These are phyloP conservation scores for Psix sp. DNA, from an alignment of 1,140 invertebrate genomes.

Conservation along the genomic window DNA sequence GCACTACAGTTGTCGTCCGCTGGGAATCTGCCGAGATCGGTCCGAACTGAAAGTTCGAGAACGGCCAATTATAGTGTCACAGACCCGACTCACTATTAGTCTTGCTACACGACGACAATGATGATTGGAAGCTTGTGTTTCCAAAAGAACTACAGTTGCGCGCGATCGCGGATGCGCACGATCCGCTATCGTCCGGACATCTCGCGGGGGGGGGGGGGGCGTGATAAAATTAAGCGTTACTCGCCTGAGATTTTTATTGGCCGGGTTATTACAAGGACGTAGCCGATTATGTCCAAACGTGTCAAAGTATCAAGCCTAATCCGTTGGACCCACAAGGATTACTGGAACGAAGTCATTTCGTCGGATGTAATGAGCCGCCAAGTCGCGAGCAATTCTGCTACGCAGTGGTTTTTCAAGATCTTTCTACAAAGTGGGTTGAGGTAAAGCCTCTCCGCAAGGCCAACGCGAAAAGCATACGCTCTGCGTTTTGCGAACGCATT, in stretches of 20 bases:
- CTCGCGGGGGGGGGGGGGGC: too few relatives aligned
- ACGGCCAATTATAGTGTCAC: too few relatives aligned
- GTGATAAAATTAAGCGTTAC: conserved; percentile 1
- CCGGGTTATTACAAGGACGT: conserved; percentile 7
- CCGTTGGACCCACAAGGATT: neutral
- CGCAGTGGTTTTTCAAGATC: conserved; percentile 31
- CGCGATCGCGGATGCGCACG: neutral
- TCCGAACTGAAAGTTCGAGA: too few relatives aligned
- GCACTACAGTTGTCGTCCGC: too few relatives aligned
- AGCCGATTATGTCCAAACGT: neutral
- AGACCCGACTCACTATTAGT: neutral
- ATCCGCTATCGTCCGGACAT: conserved; percentile 4
- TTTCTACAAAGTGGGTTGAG: conserved; percentile 36
- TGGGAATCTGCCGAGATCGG: too few relatives aligned
- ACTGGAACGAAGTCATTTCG: conserved; percentile 21
- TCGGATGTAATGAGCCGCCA: conserved; percentile 62
- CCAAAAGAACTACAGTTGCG: neutral
- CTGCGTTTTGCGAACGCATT: conserved; percentile 3
- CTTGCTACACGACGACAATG: neutral
- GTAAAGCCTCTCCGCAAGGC: conserved; percentile 17
- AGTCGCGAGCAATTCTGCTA: conserved; percentile 17
- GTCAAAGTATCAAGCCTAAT: neutral
- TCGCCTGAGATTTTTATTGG: conserved; percentile 10
- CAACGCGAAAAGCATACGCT: conserved; percentile 4
- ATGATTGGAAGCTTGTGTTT: conserved; percentile 2